Evolutionary conservation across 2,888 invertebrate species (phyloP), one percentile per base, ranked within the genome.

Genomic region (Meiosimyza decipiens): DNA sequence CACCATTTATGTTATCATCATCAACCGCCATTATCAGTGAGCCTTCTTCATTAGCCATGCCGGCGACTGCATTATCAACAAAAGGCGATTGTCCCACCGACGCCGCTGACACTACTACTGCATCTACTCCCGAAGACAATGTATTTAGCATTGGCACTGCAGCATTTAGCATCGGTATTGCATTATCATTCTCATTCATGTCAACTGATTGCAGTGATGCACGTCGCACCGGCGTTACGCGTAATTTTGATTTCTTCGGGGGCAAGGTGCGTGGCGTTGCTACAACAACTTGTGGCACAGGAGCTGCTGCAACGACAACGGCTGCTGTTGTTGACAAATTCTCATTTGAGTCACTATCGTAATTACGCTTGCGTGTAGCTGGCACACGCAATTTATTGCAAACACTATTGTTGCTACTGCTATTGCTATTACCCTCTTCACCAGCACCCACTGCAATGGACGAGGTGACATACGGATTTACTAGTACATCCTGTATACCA

Each of bases 341-440:
- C 9, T 75, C 74, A 65, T 73, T 74, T 33, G 62, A 49, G 0
- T 75, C 71, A 60, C 71, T 72, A 69, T 87, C 87, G 71, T 82
- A 87, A 73, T 83, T 84, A 16, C 87, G 82, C 78, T 86, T 86
- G 33, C 86, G 82, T 9, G 85, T 70, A 22, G 81, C 76, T 72
- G 75, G 67, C 74, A 79, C 64, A 74, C 81, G 77, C 18, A 77
- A 72, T 75, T 81, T 78, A 55, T 75, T 75, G 7, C 72, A 52
- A 73, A 77, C 59, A 71, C 74, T 76, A 71, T 77, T 75, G 72
- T 74, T 76, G 75, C 69, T 74, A 71, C 75, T 75, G 66, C 73
- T 68, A 76, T 77, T 81, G 72, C 78, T 76, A 72, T 75, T 77
- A 6, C 72, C 75, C 12, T 77, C 78, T 40, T 77, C 78, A 18